Evolutionary conservation across 2,113 vertebrate species (phyloP).

Genomic region (Atherinomorus stipes): DNA sequence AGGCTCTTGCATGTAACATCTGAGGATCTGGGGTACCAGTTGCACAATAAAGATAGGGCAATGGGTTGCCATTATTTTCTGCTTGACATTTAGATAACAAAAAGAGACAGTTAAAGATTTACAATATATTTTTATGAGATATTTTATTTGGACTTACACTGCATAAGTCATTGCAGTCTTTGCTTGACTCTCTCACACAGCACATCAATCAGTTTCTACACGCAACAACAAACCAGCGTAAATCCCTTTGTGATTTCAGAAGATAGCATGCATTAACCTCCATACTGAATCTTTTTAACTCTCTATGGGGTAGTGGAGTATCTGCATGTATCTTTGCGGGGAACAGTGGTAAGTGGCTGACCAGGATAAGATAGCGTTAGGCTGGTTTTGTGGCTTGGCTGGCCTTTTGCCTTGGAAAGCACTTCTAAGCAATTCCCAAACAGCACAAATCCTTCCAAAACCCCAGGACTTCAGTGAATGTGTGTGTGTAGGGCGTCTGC

Average conservation of each 20-base stretch:
- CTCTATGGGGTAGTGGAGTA: slow-evolving; percentile 12
- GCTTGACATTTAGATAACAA: background rate
- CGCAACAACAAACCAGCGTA: background rate
- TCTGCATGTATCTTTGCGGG: slow-evolving; percentile 31
- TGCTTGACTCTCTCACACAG: background rate
- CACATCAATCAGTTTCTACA: slow-evolving; percentile 15
- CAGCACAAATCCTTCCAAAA: slow-evolving; percentile 76
- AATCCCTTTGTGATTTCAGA: slow-evolving; percentile 4
- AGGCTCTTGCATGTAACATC: no score
- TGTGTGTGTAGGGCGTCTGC: slow-evolving; percentile 24
- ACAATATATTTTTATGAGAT: background rate
- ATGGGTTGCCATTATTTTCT: no score
- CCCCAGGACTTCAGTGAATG: slow-evolving; percentile 48
- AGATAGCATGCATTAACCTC: background rate
- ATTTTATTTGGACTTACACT: background rate
- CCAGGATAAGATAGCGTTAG: slow-evolving; percentile 45
- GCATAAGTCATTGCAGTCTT: background rate
- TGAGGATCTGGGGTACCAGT: no score
- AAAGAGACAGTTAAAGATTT: background rate
- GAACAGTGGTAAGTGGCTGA: slow-evolving; percentile 53
- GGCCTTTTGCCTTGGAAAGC: slow-evolving; percentile 73
- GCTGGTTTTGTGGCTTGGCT: slow-evolving; percentile 54
- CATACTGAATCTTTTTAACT: slow-evolving; percentile 14
- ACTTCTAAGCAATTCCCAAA: slow-evolving; percentile 79
- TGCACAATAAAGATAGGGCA: no score